Base-by-base conservation (phyloP, 2,113 vertebrate species). In the Erythrocebus patas region DNA sequence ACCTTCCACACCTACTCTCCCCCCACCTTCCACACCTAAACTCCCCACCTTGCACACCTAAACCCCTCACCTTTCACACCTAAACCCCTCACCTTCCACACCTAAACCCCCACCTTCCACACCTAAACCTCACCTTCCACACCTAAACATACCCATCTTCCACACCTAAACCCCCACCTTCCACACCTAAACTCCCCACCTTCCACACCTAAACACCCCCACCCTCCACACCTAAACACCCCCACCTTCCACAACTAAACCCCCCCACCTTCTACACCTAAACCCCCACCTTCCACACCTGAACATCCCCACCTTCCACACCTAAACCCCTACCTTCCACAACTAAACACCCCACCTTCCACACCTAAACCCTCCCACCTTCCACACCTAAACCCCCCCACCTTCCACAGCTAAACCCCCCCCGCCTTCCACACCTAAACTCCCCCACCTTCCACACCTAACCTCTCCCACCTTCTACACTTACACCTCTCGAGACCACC, bases 401-500 rank as follows among this genome's bases (percentile, higher is more conserved):
- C 22, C 43, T 23, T 89, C 23, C 81, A 55, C 8, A 27, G 22
- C 14, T 79, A 30, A 18, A 9, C n/a, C 50, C 70, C 23, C 73
- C 1, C n/a, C 12, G 66, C 22, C n/a, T 23, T 89, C 18, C 76
- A 55, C 11, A 27, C 22, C 14, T 79, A 30, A 23, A 17, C 43
- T 9, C 72, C 38, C 12, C 73, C 3, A 30, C 40, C 25, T 45
- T 75, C 73, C 25, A 76, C 73, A 76, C 43, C 73, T 27, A 30
- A 43, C 10, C 23, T 22, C 72, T 16, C 23, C 72, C 23, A 75
- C 23, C 5, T 45, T 45, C 23, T 40, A 75, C 11, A 45, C 73
- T 40, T 73, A 73, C 0, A 73, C 20, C 23, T 35, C 18, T 9
- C 0, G n/a, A n/a, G n/a, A n/a, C 40, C 10, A 8, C 12, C 25